phyloP scores from a whole-genome alignment of 1,140 invertebrate species.

The Charaxes varanes region DNA sequence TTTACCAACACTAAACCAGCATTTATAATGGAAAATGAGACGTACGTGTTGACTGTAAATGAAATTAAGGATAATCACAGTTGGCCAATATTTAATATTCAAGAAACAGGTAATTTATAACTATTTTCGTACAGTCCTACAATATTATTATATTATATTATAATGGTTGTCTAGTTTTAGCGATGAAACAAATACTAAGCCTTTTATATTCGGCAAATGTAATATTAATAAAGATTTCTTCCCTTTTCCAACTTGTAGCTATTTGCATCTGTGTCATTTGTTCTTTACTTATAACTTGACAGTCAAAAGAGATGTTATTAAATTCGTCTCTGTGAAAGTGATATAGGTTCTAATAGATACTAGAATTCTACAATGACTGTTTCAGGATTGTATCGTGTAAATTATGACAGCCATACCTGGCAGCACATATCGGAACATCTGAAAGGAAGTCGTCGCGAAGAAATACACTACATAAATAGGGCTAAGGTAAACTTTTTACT shows the following conservation, averaged over 20 bases:
- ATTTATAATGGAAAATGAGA: conserved; percentile 66
- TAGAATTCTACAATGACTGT: conserved; percentile 3
- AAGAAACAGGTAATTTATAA: conserved; percentile 77
- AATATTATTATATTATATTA: background rate
- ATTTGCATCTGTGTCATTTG: no score
- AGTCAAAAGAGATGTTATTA: no score
- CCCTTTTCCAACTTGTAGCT: no score
- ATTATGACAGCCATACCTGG: conserved; percentile 83
- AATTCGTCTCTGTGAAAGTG: no score
- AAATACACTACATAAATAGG: conserved; percentile 83
- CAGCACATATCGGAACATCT: conserved; percentile 74
- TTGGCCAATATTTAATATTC: conserved; percentile 83
- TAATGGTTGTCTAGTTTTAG: background rate
- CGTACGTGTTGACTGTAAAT: conserved; percentile 26
- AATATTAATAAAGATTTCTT: no score
- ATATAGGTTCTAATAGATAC: no score
- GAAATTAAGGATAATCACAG: conserved; percentile 38
- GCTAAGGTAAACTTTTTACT: conserved; percentile 76
- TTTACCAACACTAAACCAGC: conserved; percentile 75
- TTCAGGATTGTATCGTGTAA: conserved; percentile 85
- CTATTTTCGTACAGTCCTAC: no score
- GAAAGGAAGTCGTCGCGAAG: conserved; percentile 49
- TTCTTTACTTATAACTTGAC: no score
- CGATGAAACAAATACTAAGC: background rate
- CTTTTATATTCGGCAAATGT: no score